Conservation (phyloP, 2,113 vertebrate genomes). For the Bungarus multicinctus region DNA sequence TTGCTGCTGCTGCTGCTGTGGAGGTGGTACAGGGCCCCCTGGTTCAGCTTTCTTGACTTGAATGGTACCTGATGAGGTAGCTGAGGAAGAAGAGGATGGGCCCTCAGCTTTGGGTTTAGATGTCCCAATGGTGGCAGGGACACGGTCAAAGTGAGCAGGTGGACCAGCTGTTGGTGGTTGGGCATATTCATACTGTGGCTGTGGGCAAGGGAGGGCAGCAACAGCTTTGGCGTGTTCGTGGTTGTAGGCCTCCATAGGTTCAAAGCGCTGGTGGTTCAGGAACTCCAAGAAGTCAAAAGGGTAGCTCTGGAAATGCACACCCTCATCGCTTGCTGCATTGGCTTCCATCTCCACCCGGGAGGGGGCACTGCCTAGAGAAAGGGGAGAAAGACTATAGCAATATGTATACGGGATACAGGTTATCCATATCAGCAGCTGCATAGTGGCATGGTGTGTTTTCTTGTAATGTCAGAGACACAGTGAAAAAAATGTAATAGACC, state of each 20-base stretch:
- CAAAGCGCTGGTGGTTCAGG: slow-evolving; percentile 71
- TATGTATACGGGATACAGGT: neutral
- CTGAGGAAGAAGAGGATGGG: slow-evolving; percentile 28
- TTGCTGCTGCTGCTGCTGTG: neutral
- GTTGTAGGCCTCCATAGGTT: slow-evolving; percentile 66
- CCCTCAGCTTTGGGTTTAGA: slow-evolving; percentile 62
- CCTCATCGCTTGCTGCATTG: slow-evolving; percentile 67
- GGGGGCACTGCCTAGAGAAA: slow-evolving; percentile 32
- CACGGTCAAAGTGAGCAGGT: slow-evolving; percentile 58
- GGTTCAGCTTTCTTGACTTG: slow-evolving; percentile 63
- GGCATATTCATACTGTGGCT: slow-evolving; percentile 43
- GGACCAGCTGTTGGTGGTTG: slow-evolving; percentile 38
- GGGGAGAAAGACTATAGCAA: slow-evolving; percentile 27
- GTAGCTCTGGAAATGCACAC: slow-evolving; percentile 72
- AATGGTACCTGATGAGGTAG: neutral
- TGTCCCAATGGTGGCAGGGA: slow-evolving; percentile 19
- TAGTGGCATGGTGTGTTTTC: neutral
- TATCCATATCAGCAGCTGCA: neutral
- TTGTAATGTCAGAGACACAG: neutral
- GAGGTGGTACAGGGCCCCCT: neutral
- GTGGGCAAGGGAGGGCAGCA: slow-evolving; percentile 57
- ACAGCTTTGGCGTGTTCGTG: slow-evolving; percentile 65
- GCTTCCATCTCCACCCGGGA: slow-evolving; percentile 61
- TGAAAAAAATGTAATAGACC: neutral
- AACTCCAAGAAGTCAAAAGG: slow-evolving; percentile 72